phyloP scores from a whole-genome alignment of 2,888 invertebrate species.

The Torymus aiolomorphi region DNA sequence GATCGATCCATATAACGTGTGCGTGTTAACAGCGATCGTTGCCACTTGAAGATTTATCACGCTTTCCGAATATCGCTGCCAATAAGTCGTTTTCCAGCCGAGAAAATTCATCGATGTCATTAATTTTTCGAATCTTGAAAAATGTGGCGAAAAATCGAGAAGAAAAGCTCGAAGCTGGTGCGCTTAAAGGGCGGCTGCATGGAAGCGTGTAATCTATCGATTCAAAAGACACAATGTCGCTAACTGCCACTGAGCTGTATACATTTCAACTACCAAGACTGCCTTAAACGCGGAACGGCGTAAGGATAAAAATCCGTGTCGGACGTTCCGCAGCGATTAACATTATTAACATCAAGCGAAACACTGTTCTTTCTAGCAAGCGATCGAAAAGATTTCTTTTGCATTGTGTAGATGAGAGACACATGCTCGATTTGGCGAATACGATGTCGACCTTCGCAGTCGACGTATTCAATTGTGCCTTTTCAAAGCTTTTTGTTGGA shows the following conservation, averaged over 20 bases:
- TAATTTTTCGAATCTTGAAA: not conserved
- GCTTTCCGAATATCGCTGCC: not conserved
- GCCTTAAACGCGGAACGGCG: conserved; percentile 17
- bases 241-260: conserved; percentile 25
- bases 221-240: conserved; percentile 10
- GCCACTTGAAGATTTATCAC: not conserved
- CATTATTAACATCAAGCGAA: conserved; percentile 26
- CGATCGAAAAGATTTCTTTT: conserved; percentile 14
- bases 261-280: conserved; percentile 37
- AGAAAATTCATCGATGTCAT: not conserved
- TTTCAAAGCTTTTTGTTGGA: conserved; percentile 21
- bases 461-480: conserved; percentile 35
- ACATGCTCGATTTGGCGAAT: not conserved
- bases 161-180: conserved; percentile 22
- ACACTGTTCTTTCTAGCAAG: conserved; percentile 18
- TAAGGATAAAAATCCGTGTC: not conserved
- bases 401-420: conserved; percentile 11
- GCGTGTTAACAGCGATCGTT: conserved; percentile 22
- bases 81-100: conserved; percentile 19
- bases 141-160: not conserved
- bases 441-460: not conserved
- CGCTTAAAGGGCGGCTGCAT: not conserved
- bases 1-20: conserved; percentile 46
- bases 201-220: not conserved
- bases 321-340: conserved; percentile 12